A percentile compares a stretch with the other conserved stretches of the same genome.
phyloP scores from a whole-genome alignment of 2,888 invertebrate species.

The Pollenia griseotomentosa region DNA sequence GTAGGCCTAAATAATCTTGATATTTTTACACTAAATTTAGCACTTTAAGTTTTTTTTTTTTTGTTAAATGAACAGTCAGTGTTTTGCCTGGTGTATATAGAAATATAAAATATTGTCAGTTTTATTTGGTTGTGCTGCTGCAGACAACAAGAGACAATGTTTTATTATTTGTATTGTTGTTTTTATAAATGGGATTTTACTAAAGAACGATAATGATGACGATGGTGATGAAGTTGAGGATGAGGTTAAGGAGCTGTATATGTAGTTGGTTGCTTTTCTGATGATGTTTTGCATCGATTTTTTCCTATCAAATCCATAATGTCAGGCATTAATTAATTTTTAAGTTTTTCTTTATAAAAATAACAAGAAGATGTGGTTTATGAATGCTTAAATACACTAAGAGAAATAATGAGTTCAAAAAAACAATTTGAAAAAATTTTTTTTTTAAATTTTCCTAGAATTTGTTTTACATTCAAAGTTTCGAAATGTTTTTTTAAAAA shows the following conservation, averaged over 20 bases:
- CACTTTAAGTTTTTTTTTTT: constrained; percentile 38
- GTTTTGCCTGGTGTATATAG: constrained; percentile 16
- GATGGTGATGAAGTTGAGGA: constrained; percentile 49
- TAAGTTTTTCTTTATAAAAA: constrained; percentile 50
- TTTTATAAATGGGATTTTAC: constrained; percentile 41
- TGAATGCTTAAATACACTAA: constrained; percentile 35
- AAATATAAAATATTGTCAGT: constrained; percentile 63
- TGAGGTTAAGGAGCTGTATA: constrained; percentile 37
- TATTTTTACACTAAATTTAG: constrained; percentile 71
- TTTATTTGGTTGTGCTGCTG: constrained; percentile 40
- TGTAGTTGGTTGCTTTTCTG: constrained; percentile 29
- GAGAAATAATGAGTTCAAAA: background rate
- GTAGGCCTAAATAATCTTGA: constrained; percentile 64
- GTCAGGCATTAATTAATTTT: constrained; percentile 73
- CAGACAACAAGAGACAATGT: constrained; percentile 58
- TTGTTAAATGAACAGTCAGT: constrained; percentile 11
- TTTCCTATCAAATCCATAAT: constrained; percentile 74
- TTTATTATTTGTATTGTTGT: constrained; percentile 62
- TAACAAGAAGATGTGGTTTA: constrained; percentile 37
- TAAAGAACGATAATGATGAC: background rate
- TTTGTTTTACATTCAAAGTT: background rate
- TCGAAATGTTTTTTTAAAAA: no score
- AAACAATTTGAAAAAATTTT: background rate
- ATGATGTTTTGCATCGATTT: constrained; percentile 72
- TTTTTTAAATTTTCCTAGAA: background rate